Base-by-base conservation (phyloP, 2,797 vertebrate species). In the Ispidina picta region DNA sequence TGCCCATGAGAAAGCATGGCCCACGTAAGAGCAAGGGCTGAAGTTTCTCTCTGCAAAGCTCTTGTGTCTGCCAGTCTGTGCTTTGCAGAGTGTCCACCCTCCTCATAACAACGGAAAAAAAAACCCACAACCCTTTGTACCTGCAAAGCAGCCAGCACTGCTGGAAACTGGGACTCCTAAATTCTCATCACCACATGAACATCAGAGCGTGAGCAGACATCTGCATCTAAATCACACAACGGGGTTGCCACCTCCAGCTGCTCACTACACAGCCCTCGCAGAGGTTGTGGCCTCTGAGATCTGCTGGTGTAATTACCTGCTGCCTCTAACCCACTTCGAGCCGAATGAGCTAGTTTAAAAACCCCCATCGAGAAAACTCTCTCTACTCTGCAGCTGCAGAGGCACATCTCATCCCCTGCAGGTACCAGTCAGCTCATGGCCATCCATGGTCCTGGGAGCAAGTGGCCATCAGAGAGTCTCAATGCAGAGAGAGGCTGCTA, bases 211-310 rank as follows among this genome's bases (percentile, higher is more conserved):
- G 78, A 93, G 83, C 92, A 94, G 95, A 73, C 49, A 79, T 88
- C 90, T 75, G 58, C 93, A 88, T 91, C 90, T 93, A 83, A 94
- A 91, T 93, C 93, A 91, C 95, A 82, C 88, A 4, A 82, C 1
- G 1, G 94, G 92, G 94, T 88, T 88, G 90, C 88, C 92, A 86
- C 49, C 83, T 93, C 93, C 81, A 86, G 91, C 95, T 94, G 93
- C 93, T 93, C 71, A 5, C 90, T 56, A 37, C 86, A 77, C n/a
- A 78, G 86, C 54, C 90, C 77, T 90, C 2, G 0, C 89, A 75
- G 62, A 91, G 78, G 93, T 66, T 91, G 91, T 22, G 63, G 73
- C 88, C 85, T 94, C 80, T 56, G 33, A 93, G 90, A 60, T 90
- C 71, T 9, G 22, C 74, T 4, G 0, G 26, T 5, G 10, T 88